Percentiles rank a stretch among this genome's conserved stretches.
phyloP scores from a whole-genome alignment of 64 coral and sea anemone genomes.

The Pocillopora verrucosa region DNA sequence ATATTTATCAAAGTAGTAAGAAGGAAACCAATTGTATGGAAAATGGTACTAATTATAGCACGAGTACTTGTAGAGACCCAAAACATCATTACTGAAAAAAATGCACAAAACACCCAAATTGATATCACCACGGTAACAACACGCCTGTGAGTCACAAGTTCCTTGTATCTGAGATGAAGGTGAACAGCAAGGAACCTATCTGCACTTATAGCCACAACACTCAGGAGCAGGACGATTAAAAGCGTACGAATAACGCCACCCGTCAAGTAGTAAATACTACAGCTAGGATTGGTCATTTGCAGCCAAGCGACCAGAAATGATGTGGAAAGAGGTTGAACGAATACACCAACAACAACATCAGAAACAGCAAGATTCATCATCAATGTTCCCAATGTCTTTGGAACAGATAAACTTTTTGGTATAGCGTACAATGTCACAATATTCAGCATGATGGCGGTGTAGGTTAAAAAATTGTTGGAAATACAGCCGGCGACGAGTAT shows the following conservation, averaged over 20 bases:
- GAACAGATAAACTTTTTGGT: not conserved
- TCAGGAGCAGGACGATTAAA: not conserved
- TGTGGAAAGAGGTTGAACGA: not conserved
- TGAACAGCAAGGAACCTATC: not conserved
- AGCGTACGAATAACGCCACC: not conserved
- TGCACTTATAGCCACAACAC: not conserved
- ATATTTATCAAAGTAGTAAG: not conserved
- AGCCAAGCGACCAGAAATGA: not conserved
- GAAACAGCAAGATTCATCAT: not conserved
- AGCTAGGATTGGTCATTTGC: not conserved
- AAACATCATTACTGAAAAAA: not conserved
- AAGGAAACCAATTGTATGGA: not conserved
- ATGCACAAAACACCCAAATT: not conserved
- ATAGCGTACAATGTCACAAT: not conserved
- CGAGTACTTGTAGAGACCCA: not conserved
- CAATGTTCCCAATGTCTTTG: not conserved
- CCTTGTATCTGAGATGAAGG: conserved; percentile 9
- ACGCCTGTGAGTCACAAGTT: conserved; percentile 3
- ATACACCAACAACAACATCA: conserved; percentile 7
- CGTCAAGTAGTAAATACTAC: no score
- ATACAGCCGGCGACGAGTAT: not conserved
- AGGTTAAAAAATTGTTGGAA: not conserved
- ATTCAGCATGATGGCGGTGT: not conserved
- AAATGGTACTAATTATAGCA: not conserved
- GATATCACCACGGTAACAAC: not conserved